Conservation (phyloP, 2,797 vertebrate genomes). For the Buphagus erythrorhynchus region DNA sequence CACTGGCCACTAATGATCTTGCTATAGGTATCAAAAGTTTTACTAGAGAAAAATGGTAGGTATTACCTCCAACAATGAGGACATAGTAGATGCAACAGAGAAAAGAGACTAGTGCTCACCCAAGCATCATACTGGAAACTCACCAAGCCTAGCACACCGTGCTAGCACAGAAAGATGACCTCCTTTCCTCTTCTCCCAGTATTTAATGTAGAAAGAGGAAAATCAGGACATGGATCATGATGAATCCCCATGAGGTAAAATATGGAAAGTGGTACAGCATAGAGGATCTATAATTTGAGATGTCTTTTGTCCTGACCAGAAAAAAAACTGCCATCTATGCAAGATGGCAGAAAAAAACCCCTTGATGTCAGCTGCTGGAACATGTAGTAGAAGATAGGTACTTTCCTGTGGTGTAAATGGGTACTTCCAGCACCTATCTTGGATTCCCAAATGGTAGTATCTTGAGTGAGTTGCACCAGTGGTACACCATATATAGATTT, state of each 20-base stretch:
- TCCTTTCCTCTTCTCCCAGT: background rate
- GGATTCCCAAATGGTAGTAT: background rate
- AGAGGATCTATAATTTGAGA: background rate
- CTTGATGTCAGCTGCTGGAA: background rate
- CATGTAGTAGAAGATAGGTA: background rate
- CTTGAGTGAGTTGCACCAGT: background rate
- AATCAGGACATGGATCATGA: background rate
- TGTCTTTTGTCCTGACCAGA: background rate
- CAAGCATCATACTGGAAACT: background rate
- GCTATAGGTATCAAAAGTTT: background rate
- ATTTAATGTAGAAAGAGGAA: background rate
- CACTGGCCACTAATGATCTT: background rate
- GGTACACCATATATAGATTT: background rate
- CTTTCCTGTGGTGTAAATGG: background rate
- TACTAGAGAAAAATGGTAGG: background rate
- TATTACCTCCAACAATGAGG: background rate
- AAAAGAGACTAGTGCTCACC: background rate
- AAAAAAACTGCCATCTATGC: background rate
- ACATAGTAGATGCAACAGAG: background rate
- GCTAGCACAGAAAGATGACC: background rate
- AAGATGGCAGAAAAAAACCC: background rate
- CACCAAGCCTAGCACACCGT: background rate
- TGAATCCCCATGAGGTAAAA: background rate
- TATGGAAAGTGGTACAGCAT: background rate
- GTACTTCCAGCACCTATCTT: background rate